Evolutionary conservation across 2,113 vertebrate species (phyloP).

Genomic region (Megaceryle maxima): DNA sequence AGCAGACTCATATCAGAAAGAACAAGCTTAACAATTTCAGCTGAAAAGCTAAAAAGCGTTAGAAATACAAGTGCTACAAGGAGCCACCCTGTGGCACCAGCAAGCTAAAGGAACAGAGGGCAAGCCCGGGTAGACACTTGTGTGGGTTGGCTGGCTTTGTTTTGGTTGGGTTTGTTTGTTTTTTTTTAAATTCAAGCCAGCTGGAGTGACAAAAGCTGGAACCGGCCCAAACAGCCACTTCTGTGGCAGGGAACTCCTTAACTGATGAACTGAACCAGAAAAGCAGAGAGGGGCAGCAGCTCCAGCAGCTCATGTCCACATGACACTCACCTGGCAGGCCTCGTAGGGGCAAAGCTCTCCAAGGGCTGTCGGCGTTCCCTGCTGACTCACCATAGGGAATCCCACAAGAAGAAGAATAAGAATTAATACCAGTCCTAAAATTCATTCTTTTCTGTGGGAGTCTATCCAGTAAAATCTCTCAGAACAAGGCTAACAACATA

Average conservation of each 20-base stretch:
- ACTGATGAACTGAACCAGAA: background rate
- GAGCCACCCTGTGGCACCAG: slow-evolving; percentile 70
- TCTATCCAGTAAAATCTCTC: background rate
- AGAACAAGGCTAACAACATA: background rate
- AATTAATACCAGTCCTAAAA: background rate
- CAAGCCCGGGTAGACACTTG: background rate
- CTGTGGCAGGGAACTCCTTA: background rate
- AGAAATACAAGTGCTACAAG: slow-evolving; percentile 36
- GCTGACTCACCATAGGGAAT: background rate
- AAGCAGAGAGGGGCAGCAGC: background rate
- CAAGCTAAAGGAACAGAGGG: slow-evolving; percentile 40
- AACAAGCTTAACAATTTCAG: background rate
- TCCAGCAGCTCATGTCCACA: background rate
- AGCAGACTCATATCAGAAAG: background rate
- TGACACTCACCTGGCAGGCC: background rate
- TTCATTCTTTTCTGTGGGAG: background rate
- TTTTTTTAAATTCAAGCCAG: background rate
- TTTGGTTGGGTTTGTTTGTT: background rate
- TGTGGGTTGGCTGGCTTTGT: background rate
- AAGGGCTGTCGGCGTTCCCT: background rate
- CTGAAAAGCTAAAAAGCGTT: background rate
- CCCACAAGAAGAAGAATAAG: background rate
- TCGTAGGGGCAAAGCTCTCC: background rate
- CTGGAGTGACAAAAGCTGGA: background rate
- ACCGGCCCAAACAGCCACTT: background rate